These are phyloP conservation scores for Leptopilina drosophilae DNA, from an alignment of 2,888 invertebrate species.

Conservation along the genomic window DNA sequence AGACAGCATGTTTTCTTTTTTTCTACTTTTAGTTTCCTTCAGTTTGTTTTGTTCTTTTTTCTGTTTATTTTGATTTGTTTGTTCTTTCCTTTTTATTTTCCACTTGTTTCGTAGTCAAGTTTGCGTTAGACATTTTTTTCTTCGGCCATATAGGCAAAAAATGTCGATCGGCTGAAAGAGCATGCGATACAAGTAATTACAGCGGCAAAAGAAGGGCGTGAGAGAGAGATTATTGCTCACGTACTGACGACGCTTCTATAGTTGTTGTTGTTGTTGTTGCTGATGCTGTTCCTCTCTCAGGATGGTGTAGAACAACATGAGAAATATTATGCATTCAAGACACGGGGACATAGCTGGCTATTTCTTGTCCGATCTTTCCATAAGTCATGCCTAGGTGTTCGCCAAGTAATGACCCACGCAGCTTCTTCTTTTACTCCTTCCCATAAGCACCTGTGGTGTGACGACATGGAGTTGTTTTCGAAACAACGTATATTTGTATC, in stretches of 20 bases:
- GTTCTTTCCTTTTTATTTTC: no score
- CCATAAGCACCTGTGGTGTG: conserved; percentile 46
- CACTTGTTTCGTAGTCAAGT: no score
- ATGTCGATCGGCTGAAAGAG: conserved; percentile 25
- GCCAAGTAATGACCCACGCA: conserved; percentile 69
- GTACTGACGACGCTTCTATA: conserved; percentile 7
- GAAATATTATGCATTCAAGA: conserved; percentile 55
- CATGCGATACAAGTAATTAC: conserved; percentile 26
- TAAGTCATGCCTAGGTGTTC: conserved; percentile 73
- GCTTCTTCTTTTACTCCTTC: conserved; percentile 71
- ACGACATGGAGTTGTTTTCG: conserved; percentile 56
- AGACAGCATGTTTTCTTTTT: no score
- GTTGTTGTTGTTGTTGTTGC: background rate
- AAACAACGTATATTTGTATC: conserved; percentile 44
- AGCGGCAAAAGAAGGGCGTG: conserved; percentile 12
- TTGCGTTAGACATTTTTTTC: conserved; percentile 45
- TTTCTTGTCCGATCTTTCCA: conserved; percentile 61
- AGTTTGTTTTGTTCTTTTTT: no score
- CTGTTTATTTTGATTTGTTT: no score
- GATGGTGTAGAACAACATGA: conserved; percentile 39
- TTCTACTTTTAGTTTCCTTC: no score
- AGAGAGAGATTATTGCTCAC: conserved; percentile 36
- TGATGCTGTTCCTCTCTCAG: background rate
- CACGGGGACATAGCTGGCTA: conserved; percentile 47
- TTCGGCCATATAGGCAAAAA: conserved; percentile 52